A percentile compares a stretch with the other conserved stretches of the same genome.
Conservation (phyloP, 2,113 vertebrate species). For the Brachionichthys hirsutus region DNA sequence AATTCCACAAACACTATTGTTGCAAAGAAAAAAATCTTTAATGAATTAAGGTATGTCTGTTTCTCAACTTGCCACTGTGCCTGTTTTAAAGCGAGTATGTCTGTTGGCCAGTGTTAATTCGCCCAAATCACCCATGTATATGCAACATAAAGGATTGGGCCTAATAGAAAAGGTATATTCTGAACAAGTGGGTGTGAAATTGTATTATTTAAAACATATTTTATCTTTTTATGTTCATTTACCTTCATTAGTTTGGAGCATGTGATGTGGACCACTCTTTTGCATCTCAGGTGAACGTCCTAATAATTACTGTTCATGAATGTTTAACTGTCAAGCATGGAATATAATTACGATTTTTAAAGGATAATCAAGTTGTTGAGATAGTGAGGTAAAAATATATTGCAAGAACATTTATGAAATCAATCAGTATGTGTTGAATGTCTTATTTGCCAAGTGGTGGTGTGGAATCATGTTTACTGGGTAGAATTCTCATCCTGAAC, state of each 20-base stretch:
- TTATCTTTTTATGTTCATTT: too few relatives aligned
- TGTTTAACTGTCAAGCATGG: not conserved
- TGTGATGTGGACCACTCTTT: not conserved
- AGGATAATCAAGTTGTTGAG: too few relatives aligned
- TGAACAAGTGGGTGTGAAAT: too few relatives aligned
- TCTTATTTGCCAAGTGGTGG: too few relatives aligned
- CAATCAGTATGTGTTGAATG: too few relatives aligned
- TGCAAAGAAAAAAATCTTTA: constrained; percentile 30
- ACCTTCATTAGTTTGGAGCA: not conserved
- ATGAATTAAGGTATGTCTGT: constrained; percentile 21
- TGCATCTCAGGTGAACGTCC: not conserved
- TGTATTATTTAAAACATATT: too few relatives aligned
- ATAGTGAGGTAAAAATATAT: too few relatives aligned
- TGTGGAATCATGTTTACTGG: too few relatives aligned
- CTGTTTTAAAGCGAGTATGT: not conserved
- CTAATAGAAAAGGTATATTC: not conserved
- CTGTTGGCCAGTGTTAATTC: constrained; percentile 3
- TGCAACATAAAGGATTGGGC: not conserved
- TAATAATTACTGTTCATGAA: not conserved
- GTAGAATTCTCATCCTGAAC: too few relatives aligned
- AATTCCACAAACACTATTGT: constrained; percentile 33
- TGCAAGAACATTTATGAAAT: too few relatives aligned
- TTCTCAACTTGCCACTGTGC: constrained; percentile 16
- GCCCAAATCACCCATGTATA: not conserved
- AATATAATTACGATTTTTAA: not conserved